Conservation (phyloP, 2,888 invertebrate species). For the Anodontia alba region DNA sequence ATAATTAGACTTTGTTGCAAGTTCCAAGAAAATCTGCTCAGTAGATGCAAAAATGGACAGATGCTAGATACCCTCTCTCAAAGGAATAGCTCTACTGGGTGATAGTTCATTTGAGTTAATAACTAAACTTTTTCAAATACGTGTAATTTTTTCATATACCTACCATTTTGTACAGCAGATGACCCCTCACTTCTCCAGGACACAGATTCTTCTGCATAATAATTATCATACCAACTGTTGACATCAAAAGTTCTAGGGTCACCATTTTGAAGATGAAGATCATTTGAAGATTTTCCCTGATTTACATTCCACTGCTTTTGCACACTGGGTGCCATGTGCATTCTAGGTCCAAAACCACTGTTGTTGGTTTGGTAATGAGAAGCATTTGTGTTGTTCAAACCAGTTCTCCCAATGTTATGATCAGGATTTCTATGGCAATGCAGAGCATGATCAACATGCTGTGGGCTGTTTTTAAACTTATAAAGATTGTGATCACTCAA, state of each 20-base stretch:
- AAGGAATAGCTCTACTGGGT: no score
- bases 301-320: not conserved
- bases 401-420: not conserved
- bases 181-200: not conserved
- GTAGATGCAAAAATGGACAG: no score
- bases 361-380: not conserved
- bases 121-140: no score
- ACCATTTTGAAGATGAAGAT: not conserved
- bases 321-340: not conserved
- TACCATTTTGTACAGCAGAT: no score
- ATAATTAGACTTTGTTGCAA: no score
- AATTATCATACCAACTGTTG: not conserved
- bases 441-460: not conserved
- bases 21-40: no score
- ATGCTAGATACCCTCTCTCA: no score
- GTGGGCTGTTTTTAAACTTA: not conserved
- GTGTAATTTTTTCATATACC: no score
- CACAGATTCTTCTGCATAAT: not conserved
- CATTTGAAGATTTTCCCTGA: not conserved
- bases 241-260: not conserved
- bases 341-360: not conserved
- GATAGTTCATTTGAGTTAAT: no score
- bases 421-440: not conserved
- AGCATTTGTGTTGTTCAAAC: not conserved
- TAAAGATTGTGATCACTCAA: constrained; percentile 1